These are phyloP conservation scores for Acleris holmiana DNA, from an alignment of 2,888 invertebrate genomes.

Conservation along the genomic window DNA sequence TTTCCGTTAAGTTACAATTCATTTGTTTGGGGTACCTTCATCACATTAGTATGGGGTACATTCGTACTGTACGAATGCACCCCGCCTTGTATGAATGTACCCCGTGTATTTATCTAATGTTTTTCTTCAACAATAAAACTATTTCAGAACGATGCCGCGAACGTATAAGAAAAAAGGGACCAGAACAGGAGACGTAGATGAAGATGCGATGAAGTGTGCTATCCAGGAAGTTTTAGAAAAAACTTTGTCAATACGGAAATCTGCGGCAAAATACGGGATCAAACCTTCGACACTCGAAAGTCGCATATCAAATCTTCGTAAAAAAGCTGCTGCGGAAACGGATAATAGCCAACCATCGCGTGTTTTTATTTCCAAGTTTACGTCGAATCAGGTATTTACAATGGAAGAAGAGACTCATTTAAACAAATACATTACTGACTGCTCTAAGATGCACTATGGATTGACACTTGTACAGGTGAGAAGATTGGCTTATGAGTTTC, in stretches of 20 bases:
- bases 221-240: constrained; percentile 32
- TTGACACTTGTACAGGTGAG: background rate
- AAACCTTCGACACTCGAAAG: constrained; percentile 33
- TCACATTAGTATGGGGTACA: background rate
- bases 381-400: constrained; percentile 35
- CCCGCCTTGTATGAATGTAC: too few relatives aligned
- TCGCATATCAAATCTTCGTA: constrained; percentile 26
- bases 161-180: constrained; percentile 34
- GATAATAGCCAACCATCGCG: constrained; percentile 2
- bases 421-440: constrained; percentile 33
- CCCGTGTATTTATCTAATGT: too few relatives aligned
- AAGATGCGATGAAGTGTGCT: constrained; percentile 34
- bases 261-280: constrained; percentile 35
- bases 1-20: too few relatives aligned
- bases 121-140: background rate
- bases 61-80: background rate
- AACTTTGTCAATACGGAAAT: constrained; percentile 29
- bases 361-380: constrained; percentile 32
- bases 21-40: constrained; percentile 1
- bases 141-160: constrained; percentile 6
- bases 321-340: constrained; percentile 2
- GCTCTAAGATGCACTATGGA: constrained; percentile 12
- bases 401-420: constrained; percentile 31
- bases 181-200: constrained; percentile 32
- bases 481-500: background rate